Conservation (phyloP, 2,888 invertebrate species). For the Cerastis rubricosa region DNA sequence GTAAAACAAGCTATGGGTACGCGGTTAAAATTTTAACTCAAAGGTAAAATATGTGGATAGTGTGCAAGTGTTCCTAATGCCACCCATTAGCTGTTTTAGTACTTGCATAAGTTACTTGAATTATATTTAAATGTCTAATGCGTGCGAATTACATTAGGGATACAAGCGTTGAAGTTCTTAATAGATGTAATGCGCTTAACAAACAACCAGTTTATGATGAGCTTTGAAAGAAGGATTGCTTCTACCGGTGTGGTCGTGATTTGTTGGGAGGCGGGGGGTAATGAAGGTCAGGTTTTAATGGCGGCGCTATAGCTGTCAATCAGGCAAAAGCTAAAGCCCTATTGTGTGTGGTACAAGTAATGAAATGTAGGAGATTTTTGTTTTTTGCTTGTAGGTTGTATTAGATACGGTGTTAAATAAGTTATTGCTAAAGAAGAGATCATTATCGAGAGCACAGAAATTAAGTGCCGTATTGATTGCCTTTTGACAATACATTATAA, state of each 20-base stretch:
- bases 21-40: constrained; percentile 67
- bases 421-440: background rate
- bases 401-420: background rate
- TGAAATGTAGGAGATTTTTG: constrained; percentile 9
- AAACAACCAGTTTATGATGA: constrained; percentile 73
- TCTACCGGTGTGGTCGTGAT: constrained; percentile 32
- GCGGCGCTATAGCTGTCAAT: constrained; percentile 85
- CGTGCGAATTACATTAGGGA: constrained; percentile 81
- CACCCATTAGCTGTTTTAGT: constrained; percentile 77
- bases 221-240: constrained; percentile 56
- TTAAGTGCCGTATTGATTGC: background rate
- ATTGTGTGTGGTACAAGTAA: constrained; percentile 73
- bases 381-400: background rate
- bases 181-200: constrained; percentile 82
- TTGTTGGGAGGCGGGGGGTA: constrained; percentile 39
- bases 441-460: background rate
- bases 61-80: constrained; percentile 73
- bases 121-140: constrained; percentile 86
- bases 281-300: constrained; percentile 71
- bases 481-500: background rate
- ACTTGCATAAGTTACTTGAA: constrained; percentile 86
- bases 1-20: constrained; percentile 54
- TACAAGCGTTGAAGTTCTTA: constrained; percentile 81
- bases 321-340: constrained; percentile 80
- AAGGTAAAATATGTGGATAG: constrained; percentile 62